phyloP scores from a whole-genome alignment of 2,113 vertebrate genomes.

The Ptilorrhoa leucosticta region DNA sequence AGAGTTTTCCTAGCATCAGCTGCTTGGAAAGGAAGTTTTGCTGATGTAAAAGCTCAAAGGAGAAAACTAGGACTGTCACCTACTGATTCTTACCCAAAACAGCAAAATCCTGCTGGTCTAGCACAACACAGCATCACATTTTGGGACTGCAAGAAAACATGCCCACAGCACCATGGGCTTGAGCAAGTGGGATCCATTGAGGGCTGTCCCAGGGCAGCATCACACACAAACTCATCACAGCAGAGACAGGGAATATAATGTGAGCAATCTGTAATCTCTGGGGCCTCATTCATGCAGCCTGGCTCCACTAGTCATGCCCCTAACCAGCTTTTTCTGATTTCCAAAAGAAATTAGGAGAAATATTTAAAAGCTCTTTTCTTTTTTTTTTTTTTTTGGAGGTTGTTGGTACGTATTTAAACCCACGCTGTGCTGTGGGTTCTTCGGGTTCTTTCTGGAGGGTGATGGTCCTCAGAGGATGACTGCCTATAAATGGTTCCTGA shows the following conservation, averaged over 20 bases:
- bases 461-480: not conserved
- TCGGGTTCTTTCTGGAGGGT: not conserved
- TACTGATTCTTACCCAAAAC: not conserved
- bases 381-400: not conserved
- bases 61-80: not conserved
- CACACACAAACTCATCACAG: not conserved
- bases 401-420: not conserved
- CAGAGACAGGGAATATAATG: not conserved
- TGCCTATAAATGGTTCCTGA: not conserved
- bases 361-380: not conserved
- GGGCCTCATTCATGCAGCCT: not conserved
- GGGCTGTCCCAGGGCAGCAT: not conserved
- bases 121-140: not conserved
- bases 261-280: not conserved
- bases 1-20: not conserved
- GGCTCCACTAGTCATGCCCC: not conserved
- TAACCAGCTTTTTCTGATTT: not conserved
- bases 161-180: not conserved
- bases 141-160: not conserved
- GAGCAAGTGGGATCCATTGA: not conserved
- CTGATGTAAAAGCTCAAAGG: not conserved
- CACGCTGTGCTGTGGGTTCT: fast-evolving
- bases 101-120: not conserved
- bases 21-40: not conserved
- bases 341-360: not conserved